Evolutionary conservation across 2,797 vertebrate species (phyloP), one percentile per base, ranked within the genome.

Genomic region (Siniperca scherzeri): DNA sequence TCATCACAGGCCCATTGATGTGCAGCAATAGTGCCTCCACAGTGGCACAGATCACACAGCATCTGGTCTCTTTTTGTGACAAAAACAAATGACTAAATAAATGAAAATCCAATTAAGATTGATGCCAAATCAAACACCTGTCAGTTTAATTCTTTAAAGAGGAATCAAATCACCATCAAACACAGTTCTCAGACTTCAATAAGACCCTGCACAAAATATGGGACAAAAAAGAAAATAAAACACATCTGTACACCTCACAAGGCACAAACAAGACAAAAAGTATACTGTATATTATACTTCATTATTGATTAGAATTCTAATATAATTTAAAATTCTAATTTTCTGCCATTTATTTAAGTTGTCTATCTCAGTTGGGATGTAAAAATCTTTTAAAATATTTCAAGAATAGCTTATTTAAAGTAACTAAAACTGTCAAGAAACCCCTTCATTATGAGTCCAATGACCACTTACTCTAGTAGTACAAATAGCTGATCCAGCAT

Each of bases 1-100:
- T 96, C 95, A 95, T 92, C 94, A 93, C 93, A 93, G 90, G 90
- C 91, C 91, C 93, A 94, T 91, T 95, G 93, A 94, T 87, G 92
- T 92, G 90, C 91, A 92, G 89, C 90, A 89, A 82, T 88, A 80
- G 91, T 87, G 91, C 91, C 91, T 93, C 89, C 88, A 86, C 74
- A 73, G 90, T 87, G 90, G 85, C 83, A 90, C 87, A 89, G 85
- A 92, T 92, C 90, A 94, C 81, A 94, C 93, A 93, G 90, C 92
- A 94, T 90, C 91, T 94, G 93, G 17, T 89, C 83, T 65, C 80
- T 83, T 87, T 84, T 84, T 91, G 70, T 48, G 62, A 90, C 90
- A 84, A 90, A 90, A 88, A 93, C 86, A 89, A 93, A 90, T 53
- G 53, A 82, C 87, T 82, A 87, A 89, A 90, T 84, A 87, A 89